These are phyloP conservation scores for Diachrysia chrysitis DNA, from an alignment of 2,888 invertebrate genomes.

Conservation along the genomic window DNA sequence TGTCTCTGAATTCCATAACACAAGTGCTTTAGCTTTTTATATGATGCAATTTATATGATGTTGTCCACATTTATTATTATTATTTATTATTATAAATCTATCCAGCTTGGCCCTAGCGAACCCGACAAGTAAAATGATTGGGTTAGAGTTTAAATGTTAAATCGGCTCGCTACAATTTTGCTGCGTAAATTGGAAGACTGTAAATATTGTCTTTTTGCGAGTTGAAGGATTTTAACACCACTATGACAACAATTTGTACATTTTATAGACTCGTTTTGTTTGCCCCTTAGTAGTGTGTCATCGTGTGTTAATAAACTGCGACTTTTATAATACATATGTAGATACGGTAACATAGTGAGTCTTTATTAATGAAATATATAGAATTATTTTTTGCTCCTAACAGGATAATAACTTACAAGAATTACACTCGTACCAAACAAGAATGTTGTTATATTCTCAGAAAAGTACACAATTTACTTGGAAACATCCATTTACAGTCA, in stretches of 20 bases:
- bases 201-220: neutral
- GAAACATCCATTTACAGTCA: constrained; percentile 23
- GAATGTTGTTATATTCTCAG: constrained; percentile 26
- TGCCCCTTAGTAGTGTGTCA: too few species aligned
- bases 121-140: too few species aligned
- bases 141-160: too few species aligned
- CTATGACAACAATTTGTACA: constrained; percentile 12
- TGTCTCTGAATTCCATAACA: too few species aligned
- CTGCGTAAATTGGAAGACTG: neutral
- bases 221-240: constrained; percentile 41
- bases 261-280: neutral
- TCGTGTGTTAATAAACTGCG: too few species aligned
- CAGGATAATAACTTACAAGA: constrained; percentile 3
- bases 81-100: too few species aligned
- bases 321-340: too few species aligned
- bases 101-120: too few species aligned
- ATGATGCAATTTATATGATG: too few species aligned
- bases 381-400: neutral
- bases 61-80: too few species aligned
- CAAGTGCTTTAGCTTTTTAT: too few species aligned
- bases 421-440: constrained; percentile 2
- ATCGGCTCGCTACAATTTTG: neutral
- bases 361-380: neutral
- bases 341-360: too few species aligned
- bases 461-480: constrained; percentile 31